Percentiles rank a stretch among this genome's conserved stretches.
phyloP scores from a whole-genome alignment of 1,140 invertebrate genomes.

The Drosophila willistoni region DNA sequence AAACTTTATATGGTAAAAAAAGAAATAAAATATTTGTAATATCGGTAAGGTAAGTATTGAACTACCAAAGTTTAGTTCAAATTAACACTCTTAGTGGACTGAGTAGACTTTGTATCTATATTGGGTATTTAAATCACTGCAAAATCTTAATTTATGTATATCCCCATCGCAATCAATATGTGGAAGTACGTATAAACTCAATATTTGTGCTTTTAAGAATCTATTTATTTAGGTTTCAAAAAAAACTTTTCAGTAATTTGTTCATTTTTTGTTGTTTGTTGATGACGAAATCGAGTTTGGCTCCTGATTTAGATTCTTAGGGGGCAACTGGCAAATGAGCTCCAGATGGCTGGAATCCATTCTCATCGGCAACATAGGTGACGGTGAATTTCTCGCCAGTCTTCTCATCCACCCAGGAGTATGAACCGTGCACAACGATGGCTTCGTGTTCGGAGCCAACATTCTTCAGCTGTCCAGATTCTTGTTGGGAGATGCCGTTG shows the following conservation, averaged over 20 bases:
- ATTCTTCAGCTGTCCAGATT: neutral
- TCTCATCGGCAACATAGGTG: constrained; percentile 80
- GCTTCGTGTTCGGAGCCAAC: constrained; percentile 51
- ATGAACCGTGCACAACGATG: constrained; percentile 51
- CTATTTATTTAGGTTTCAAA: constrained; percentile 2
- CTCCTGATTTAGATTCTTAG: neutral
- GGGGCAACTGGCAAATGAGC: constrained; percentile 85
- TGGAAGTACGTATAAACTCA: neutral
- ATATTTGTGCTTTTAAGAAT: neutral
- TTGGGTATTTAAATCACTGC: no score
- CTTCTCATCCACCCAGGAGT: constrained; percentile 46
- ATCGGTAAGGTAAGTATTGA: no score
- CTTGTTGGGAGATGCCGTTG: constrained; percentile 86
- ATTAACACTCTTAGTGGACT: no score
- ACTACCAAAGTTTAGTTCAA: no score
- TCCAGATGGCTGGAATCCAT: constrained; percentile 88
- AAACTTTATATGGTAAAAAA: no score
- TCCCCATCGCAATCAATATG: no score
- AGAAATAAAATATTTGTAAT: no score
- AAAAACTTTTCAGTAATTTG: neutral
- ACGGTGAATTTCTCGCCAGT: constrained; percentile 51
- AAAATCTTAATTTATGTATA: no score
- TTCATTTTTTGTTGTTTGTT: neutral
- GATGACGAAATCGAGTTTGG: neutral
- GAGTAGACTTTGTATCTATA: no score